Base-by-base conservation (phyloP, 2,888 invertebrate genomes). In the Oxycera nigricornis region DNA sequence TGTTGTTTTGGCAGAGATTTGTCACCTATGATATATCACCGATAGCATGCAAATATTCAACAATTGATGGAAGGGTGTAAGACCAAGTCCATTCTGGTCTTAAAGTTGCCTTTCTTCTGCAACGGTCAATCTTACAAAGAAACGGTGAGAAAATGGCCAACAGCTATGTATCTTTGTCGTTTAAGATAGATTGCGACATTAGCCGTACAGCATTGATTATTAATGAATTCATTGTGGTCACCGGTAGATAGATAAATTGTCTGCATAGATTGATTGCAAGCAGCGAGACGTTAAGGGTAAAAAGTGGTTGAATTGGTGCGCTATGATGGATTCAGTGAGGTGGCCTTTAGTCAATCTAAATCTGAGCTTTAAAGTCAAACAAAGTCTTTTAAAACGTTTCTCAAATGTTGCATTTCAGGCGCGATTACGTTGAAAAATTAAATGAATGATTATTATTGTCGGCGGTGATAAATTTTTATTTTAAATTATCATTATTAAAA, bases 1-100 rank as follows among this genome's bases (percentile, higher is more conserved):
- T 28, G 59, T 61, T 61, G 31, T 61, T 17, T 59, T 59, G 31
- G 17, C 31, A 61, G 61, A 31, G 61, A 31, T 31, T 31, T 61
- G 61, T 30, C 30, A 61, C 31, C 31, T 14, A 31, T 61, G 61
- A 61, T 31, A 28, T 28, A 31, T 61, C 6, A 7, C 26, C n/a
- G 28, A 4, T 28, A n/a, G 61, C n/a, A 30, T 30, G 61, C 31
- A 61, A 61, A 28, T 57, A 31, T 31, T 61, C 20, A 7, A 46
- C 46, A 46, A 14, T 2, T 46, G 14, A 11, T 7, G 6, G 46
- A 46, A 46, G 11, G n/a, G 6, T 35, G 35, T 35, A 35, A 7
- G 11, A 17, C 46, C 11, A 3, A 46, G 11, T 46, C 46, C 46
- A 46, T 46, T 46, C 46, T 46, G 2, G 17, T 46, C 11, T n/a